These are phyloP conservation scores for Glyphotaelius pellucidus DNA, from an alignment of 2,888 invertebrate genomes.

Conservation along the genomic window DNA sequence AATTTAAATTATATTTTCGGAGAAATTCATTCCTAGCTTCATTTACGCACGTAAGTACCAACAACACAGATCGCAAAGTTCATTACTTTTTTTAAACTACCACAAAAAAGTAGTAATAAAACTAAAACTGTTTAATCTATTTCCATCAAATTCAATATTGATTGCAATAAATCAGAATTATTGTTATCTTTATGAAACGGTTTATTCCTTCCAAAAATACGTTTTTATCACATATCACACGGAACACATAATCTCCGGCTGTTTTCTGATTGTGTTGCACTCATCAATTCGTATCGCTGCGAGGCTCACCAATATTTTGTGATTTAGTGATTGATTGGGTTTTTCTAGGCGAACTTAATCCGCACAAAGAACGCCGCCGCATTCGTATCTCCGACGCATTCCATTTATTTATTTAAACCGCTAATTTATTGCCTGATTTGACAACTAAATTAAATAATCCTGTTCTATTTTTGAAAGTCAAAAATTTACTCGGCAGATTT, in stretches of 20 bases:
- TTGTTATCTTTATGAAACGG: conserved; percentile 56
- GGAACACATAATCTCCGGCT: conserved; percentile 37
- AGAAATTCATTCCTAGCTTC: background rate
- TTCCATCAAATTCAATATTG: conserved; percentile 48
- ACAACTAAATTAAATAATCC: background rate
- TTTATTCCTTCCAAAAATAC: conserved; percentile 46
- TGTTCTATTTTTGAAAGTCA: background rate
- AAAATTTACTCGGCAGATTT: background rate
- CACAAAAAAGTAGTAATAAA: background rate
- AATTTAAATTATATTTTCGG: too few species aligned
- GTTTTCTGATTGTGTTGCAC: conserved; percentile 43
- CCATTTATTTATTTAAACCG: conserved; percentile 11
- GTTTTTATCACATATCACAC: conserved; percentile 46
- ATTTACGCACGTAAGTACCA: background rate
- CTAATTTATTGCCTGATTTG: background rate
- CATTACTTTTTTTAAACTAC: too few species aligned
- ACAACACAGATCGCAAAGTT: background rate
- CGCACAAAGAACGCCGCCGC: conserved; percentile 51
- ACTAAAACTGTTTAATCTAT: conserved; percentile 15
- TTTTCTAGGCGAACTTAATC: conserved; percentile 30
- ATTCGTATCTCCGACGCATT: conserved; percentile 27
- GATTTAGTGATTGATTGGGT: conserved; percentile 65
- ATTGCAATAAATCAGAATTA: conserved; percentile 64
- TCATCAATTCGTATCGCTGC: conserved; percentile 44
- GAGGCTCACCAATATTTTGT: conserved; percentile 62